phyloP scores from a whole-genome alignment of 2,797 vertebrate species.

The Tangara arthus region DNA sequence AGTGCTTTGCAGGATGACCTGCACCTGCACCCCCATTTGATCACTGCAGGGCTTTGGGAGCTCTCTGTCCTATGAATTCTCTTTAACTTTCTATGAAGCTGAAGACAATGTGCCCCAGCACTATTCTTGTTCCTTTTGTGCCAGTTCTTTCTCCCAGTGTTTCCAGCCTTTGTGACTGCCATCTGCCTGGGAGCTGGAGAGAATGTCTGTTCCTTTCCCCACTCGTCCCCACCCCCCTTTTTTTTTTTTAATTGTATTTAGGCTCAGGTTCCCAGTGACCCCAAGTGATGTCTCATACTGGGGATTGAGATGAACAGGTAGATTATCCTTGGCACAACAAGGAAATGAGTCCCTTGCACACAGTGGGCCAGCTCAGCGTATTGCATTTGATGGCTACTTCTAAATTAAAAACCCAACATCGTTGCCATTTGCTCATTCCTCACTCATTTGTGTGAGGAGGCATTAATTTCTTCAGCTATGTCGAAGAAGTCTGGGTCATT shows the following conservation, averaged over 20 bases:
- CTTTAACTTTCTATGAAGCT: background rate
- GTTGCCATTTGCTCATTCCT: background rate
- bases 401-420: background rate
- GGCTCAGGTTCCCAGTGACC: background rate
- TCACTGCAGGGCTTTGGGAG: background rate
- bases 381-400: background rate
- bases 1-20: background rate
- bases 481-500: background rate
- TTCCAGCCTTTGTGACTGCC: background rate
- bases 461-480: background rate
- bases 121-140: background rate
- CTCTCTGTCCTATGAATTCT: background rate
- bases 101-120: background rate
- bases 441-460: background rate
- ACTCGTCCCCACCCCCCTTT: rapidly evolving
- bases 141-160: background rate
- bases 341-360: background rate
- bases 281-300: rapidly evolving
- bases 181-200: background rate
- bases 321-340: background rate
- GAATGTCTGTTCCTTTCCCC: background rate
- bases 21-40: background rate
- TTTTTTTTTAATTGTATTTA: background rate
- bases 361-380: background rate
- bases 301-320: background rate